These are phyloP conservation scores for Laticauda laticaudata DNA, from an alignment of 2,113 vertebrate species.

Conservation along the genomic window DNA sequence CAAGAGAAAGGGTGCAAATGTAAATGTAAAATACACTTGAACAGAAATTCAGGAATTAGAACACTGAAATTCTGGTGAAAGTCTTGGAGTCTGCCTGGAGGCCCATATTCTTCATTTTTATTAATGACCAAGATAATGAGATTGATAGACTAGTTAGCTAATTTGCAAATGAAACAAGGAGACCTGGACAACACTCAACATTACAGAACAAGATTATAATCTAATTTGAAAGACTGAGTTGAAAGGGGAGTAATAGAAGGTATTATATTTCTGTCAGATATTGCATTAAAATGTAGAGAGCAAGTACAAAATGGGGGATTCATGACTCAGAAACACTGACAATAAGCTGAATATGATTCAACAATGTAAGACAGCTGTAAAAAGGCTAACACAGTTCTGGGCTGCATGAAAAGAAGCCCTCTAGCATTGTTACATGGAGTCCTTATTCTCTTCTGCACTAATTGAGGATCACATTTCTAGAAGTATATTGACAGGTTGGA, in stretches of 20 bases:
- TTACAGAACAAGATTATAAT: not conserved
- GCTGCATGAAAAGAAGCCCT: not conserved
- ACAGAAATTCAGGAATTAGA: not conserved
- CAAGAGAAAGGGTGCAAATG: not conserved
- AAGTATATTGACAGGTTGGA: not conserved
- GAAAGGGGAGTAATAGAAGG: not conserved
- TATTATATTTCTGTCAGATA: not conserved
- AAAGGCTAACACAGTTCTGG: not conserved
- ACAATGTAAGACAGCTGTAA: not conserved
- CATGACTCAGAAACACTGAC: not conserved
- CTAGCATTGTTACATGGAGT: not conserved
- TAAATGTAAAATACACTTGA: not conserved
- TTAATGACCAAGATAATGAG: not conserved
- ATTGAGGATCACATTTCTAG: not conserved
- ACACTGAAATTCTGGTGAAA: not conserved
- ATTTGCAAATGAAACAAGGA: not conserved
- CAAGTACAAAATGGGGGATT: not conserved
- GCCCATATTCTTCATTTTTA: not conserved
- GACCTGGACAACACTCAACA: not conserved
- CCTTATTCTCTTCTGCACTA: not conserved
- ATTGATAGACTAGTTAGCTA: not conserved
- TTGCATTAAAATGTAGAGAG: not conserved
- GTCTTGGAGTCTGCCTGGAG: not conserved
- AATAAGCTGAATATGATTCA: not conserved
- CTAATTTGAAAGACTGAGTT: not conserved